These are phyloP conservation scores for Drosophila eugracilis DNA, from an alignment of 1,140 invertebrate species.

Conservation along the genomic window DNA sequence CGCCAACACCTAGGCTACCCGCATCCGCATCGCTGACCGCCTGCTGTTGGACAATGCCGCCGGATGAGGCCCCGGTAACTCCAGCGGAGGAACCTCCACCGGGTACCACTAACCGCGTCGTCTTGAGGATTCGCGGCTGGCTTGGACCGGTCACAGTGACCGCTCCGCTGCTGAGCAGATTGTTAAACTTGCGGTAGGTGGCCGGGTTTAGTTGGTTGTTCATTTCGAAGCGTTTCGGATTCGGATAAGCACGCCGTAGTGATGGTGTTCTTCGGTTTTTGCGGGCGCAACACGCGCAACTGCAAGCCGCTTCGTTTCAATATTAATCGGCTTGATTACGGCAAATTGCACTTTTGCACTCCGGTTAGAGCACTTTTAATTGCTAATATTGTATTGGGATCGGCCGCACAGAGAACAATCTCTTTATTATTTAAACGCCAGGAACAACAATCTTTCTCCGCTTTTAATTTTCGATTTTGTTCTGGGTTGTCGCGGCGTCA, in stretches of 20 bases:
- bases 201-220: slow-evolving; percentile 81
- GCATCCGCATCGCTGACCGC: slow-evolving; percentile 52
- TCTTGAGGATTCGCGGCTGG: slow-evolving; percentile 78
- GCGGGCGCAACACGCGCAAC: slow-evolving; percentile 57
- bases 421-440: slow-evolving; percentile 22
- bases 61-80: slow-evolving; percentile 3
- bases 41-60: slow-evolving; percentile 40
- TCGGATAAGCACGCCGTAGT: slow-evolving; percentile 34
- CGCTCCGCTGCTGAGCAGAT: slow-evolving; percentile 82
- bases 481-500: slow-evolving; percentile 74
- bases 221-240: slow-evolving; percentile 47
- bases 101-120: slow-evolving; percentile 61
- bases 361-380: neutral
- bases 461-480: slow-evolving; percentile 59
- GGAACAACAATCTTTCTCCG: slow-evolving; percentile 55
- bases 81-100: slow-evolving; percentile 25
- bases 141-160: slow-evolving; percentile 82
- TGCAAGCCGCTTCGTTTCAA: slow-evolving; percentile 46
- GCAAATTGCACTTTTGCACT: slow-evolving; percentile 12
- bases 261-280: slow-evolving; percentile 24
- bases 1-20: slow-evolving; percentile 10
- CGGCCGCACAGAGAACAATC: slow-evolving; percentile 11
- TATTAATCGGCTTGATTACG: slow-evolving; percentile 30
- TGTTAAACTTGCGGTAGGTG: slow-evolving; percentile 84
- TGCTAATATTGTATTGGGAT: neutral